phyloP scores from a whole-genome alignment of 2,113 vertebrate genomes.

The Strix aluco region DNA sequence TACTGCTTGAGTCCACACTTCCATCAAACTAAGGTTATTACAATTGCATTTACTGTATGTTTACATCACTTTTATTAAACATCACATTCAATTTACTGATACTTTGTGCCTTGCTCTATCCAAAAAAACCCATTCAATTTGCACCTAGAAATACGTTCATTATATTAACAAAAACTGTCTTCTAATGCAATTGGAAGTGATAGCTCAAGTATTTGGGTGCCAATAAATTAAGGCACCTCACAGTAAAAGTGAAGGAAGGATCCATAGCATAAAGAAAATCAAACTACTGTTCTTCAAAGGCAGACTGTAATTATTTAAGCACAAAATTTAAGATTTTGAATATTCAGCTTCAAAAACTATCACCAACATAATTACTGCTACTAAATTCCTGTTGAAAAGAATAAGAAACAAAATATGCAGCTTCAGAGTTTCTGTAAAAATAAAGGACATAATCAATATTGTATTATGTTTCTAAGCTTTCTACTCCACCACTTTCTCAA shows the following conservation, averaged over 20 bases:
- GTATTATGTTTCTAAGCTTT: neutral
- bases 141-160: neutral
- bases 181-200: conserved; percentile 14
- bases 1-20: neutral
- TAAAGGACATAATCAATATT: neutral
- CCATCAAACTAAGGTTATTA: neutral
- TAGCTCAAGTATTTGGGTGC: neutral
- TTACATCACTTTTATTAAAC: neutral
- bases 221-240: conserved; percentile 31
- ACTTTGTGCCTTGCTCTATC: neutral
- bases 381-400: neutral
- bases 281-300: neutral
- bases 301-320: conserved; percentile 38
- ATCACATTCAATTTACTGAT: neutral
- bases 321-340: neutral
- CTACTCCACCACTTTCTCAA: neutral
- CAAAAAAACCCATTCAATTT: neutral
- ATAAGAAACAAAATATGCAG: neutral
- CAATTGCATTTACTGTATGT: neutral
- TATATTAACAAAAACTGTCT: neutral
- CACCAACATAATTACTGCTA: neutral
- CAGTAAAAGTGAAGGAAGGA: neutral
- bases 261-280: neutral
- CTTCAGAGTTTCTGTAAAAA: neutral
- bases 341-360: conserved; percentile 34